phyloP scores from a whole-genome alignment of 2,888 invertebrate species.

The Gastrophysa polygoni region DNA sequence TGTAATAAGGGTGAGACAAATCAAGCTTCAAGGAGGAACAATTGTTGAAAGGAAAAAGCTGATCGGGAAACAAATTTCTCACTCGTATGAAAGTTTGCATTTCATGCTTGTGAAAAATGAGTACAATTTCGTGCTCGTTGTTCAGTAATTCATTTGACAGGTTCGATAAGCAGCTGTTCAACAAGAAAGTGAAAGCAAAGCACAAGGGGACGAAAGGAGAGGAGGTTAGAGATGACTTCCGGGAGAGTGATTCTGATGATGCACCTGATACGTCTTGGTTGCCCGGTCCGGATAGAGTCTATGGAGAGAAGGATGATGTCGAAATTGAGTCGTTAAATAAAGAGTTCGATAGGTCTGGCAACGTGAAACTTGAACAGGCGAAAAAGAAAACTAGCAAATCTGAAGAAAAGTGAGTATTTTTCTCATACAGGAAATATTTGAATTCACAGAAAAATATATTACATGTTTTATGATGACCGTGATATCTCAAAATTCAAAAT shows the following conservation, averaged over 20 bases:
- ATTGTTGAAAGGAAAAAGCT: too few species aligned
- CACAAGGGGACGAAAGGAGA: conserved; percentile 71
- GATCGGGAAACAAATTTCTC: too few species aligned
- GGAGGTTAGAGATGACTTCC: conserved; percentile 67
- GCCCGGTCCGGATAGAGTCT: conserved; percentile 84
- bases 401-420: conserved; percentile 14
- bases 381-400: conserved; percentile 25
- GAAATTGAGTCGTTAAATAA: conserved; percentile 25
- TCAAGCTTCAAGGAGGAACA: too few species aligned
- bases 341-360: conserved; percentile 24
- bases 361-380: neutral
- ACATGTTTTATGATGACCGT: too few species aligned
- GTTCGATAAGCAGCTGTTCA: conserved; percentile 82
- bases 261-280: conserved; percentile 81
- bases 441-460: too few species aligned
- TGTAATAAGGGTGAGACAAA: too few species aligned
- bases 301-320: conserved; percentile 60
- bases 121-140: too few species aligned
- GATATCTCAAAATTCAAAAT: too few species aligned
- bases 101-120: too few species aligned
- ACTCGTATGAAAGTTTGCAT: too few species aligned
- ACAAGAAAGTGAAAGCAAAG: conserved; percentile 79
- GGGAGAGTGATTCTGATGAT: conserved; percentile 62
- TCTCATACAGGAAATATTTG: too few species aligned
- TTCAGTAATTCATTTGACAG: conserved; percentile 61